Base-by-base conservation (phyloP, 2,113 vertebrate species). In the Columbina picui region DNA sequence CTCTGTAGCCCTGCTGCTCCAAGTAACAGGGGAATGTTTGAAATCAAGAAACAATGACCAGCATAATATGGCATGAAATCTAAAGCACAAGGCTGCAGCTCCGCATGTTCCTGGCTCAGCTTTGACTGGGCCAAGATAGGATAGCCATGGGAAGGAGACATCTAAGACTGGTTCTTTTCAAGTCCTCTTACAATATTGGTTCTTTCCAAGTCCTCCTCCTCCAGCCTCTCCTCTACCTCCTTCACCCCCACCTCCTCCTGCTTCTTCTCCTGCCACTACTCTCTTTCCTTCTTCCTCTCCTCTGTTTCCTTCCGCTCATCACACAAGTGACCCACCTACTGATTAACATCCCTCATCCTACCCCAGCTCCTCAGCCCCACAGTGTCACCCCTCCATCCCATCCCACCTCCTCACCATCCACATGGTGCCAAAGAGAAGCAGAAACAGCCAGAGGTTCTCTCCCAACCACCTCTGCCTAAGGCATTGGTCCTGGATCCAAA, bases 391-490 rank as follows among this genome's bases (percentile, higher is more conserved):
- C 4, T 41, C 23, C 5, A 6, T 52, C 21, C 14, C 3, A 3
- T 12, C 7, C 47, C 32, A 38, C 6, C 23, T 78, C 12, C 18
- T 14, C 39, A 43, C 17, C 17, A n/a, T 4, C 22, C 36, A 17
- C 1, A 0, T 36, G 21, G 14, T 59, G 7, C 56, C 22, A 47
- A 77, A 52, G 29, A 67, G 36, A 82, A 77, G 13, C 25, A 85
- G 30, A 60, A 14, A 32, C 34, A 84, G 56, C 8, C 5, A 1
- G 45, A 76, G 26, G 14, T 43, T 7, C 26, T 43, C 34, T 89
- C 26, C 20, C 1, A 1, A 10, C 4, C 10, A 56, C 39, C 14
- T 57, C 14, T 0, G 0, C 10, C 32, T 67, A 8, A 0, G 0
- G 5, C 1, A 0, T 26, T 0, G 0, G 38, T 59, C 56, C 45